Conservation (phyloP, 2,113 vertebrate species). For the Rhombomys opimus region DNA sequence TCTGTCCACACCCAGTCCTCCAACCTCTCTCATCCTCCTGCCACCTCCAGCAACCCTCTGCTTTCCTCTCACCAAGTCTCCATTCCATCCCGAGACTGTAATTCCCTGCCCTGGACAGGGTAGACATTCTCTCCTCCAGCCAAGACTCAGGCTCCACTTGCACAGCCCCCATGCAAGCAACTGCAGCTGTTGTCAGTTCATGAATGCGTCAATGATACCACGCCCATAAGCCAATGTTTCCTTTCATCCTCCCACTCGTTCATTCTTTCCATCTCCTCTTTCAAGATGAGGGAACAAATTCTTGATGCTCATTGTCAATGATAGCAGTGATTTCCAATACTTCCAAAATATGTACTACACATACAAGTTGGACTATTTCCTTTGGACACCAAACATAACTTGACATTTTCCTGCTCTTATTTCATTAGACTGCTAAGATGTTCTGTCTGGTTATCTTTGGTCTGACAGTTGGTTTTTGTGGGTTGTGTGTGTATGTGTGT, state of each 20-base stretch:
- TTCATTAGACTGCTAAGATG: neutral
- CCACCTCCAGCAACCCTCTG: neutral
- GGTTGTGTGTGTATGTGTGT: too few relatives aligned
- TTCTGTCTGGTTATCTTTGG: conserved; percentile 12
- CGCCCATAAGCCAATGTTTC: neutral
- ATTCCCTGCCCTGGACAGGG: neutral
- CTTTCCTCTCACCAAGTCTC: neutral
- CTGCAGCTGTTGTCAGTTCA: neutral
- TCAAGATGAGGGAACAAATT: neutral
- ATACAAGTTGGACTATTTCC: neutral
- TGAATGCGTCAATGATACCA: neutral
- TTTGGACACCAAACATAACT: neutral
- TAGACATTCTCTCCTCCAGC: neutral
- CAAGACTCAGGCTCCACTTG: too few relatives aligned
- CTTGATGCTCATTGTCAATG: neutral
- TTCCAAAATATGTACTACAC: neutral
- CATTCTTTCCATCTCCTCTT: neutral
- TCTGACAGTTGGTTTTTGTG: neutral
- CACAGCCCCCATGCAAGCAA: neutral
- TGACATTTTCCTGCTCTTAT: neutral
- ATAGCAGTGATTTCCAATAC: conserved; percentile 12
- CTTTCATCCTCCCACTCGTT: neutral
- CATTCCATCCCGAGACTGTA: too few relatives aligned
- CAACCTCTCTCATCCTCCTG: neutral
- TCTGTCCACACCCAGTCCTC: neutral